These are phyloP conservation scores for Homarus americanus DNA, from an alignment of 1,140 invertebrate genomes.

Conservation along the genomic window DNA sequence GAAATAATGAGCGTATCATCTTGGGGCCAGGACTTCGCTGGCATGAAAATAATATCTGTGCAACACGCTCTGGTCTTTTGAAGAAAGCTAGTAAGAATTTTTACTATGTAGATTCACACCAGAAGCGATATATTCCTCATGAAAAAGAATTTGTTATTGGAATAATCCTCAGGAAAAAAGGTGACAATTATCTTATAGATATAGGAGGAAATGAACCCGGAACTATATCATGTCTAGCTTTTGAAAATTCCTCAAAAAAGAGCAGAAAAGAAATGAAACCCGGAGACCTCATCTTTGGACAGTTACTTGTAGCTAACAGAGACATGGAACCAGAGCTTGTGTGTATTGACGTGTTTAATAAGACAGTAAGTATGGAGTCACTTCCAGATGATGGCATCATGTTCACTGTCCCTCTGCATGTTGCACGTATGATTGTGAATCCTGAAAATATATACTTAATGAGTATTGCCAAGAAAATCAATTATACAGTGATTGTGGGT, in stretches of 20 bases:
- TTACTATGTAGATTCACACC: constrained; percentile 91
- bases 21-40: constrained; percentile 91
- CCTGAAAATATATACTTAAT: constrained; percentile 85
- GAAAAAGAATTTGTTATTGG: constrained; percentile 93
- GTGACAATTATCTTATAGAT: constrained; percentile 88
- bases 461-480: constrained; percentile 84
- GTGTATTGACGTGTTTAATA: constrained; percentile 90
- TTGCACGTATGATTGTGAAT: constrained; percentile 87
- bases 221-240: constrained; percentile 89
- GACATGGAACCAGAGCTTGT: constrained; percentile 97
- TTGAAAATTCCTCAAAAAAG: constrained; percentile 97
- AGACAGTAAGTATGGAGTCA: constrained; percentile 90
- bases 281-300: constrained; percentile 84
- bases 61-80: constrained; percentile 84
- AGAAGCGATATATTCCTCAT: constrained; percentile 89
- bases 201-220: constrained; percentile 91
- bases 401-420: constrained; percentile 80
- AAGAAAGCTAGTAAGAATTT: constrained; percentile 67
- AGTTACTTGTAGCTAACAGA: constrained; percentile 89
- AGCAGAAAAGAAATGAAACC: constrained; percentile 87
- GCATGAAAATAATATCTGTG: constrained; percentile 86
- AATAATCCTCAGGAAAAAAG: constrained; percentile 87
- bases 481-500: constrained; percentile 81
- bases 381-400: constrained; percentile 87
- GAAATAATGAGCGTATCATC: constrained; percentile 83